Percentiles rank a stretch among this genome's conserved stretches.
Evolutionary conservation across 2,797 vertebrate genomes (phyloP).

Genomic region (Hippopotamyrus pictus): DNA sequence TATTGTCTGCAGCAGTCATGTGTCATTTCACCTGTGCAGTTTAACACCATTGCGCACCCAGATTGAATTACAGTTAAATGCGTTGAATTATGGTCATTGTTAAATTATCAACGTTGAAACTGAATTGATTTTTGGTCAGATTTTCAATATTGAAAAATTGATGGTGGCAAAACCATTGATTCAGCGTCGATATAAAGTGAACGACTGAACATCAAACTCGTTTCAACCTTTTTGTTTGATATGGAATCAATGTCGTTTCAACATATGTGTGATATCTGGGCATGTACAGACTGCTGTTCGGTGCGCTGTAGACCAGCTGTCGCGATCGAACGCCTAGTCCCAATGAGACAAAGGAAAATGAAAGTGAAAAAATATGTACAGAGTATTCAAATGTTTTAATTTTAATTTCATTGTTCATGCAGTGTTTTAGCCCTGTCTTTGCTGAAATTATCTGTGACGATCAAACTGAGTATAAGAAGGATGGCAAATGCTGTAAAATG

Average conservation of each 20-base stretch:
- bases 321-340: not conserved
- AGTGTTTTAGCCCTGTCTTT: not conserved
- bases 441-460: conserved; percentile 40
- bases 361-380: not conserved
- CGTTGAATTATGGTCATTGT: too few relatives aligned
- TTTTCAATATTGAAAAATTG: too few relatives aligned
- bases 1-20: not conserved
- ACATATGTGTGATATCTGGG: too few relatives aligned
- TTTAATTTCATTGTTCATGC: not conserved
- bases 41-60: not conserved
- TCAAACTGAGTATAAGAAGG: conserved; percentile 19
- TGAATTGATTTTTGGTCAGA: too few relatives aligned
- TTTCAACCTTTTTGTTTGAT: too few relatives aligned
- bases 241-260: too few relatives aligned
- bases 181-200: too few relatives aligned
- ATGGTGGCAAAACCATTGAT: too few relatives aligned
- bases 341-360: not conserved
- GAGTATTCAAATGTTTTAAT: not conserved
- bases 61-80: too few relatives aligned
- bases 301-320: not conserved
- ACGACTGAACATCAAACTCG: too few relatives aligned
- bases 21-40: not conserved
- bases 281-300: not conserved
- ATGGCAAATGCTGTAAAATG: conserved; percentile 46
- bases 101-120: too few relatives aligned